phyloP scores from a whole-genome alignment of 2,888 invertebrate genomes.

The Agriopis aurantiaria region DNA sequence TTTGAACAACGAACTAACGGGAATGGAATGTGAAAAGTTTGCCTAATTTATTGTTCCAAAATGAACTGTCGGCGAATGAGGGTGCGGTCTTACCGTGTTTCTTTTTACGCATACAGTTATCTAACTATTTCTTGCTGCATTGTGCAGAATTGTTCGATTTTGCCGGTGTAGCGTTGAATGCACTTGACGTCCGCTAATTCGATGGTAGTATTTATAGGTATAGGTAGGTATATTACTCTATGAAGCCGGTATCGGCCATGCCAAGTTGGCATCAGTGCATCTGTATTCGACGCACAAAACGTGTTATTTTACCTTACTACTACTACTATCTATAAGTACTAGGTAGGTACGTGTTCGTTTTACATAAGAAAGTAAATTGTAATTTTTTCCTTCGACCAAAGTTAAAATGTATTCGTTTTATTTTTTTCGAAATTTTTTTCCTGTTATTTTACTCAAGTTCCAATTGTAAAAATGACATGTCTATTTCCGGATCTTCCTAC shows the following conservation, averaged over 20 bases:
- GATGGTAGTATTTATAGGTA: constrained; percentile 4
- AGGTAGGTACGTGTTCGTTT: too few relatives aligned
- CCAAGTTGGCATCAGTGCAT: neutral
- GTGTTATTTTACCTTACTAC: constrained; percentile 4
- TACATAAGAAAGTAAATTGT: too few relatives aligned
- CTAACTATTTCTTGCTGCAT: constrained; percentile 15
- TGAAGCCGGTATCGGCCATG: constrained; percentile 23
- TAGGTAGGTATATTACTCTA: constrained; percentile 6
- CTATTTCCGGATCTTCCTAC: neutral
- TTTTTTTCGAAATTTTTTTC: too few relatives aligned
- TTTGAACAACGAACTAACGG: neutral
- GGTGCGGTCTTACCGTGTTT: constrained; percentile 29
- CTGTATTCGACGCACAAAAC: neutral
- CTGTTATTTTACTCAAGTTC: too few relatives aligned
- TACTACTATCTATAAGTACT: too few relatives aligned
- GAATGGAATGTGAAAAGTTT: neutral
- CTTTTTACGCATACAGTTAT: constrained; percentile 3
- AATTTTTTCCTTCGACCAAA: too few relatives aligned
- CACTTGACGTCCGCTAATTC: constrained; percentile 34
- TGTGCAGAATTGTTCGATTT: constrained; percentile 17
- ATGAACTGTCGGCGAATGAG: constrained; percentile 25
- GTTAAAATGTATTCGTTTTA: too few relatives aligned
- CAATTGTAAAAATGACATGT: neutral
- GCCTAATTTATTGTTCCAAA: neutral
- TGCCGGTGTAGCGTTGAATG: constrained; percentile 19